Conservation (phyloP, 1,140 invertebrate species). For the Melipona quadrifasciata region DNA sequence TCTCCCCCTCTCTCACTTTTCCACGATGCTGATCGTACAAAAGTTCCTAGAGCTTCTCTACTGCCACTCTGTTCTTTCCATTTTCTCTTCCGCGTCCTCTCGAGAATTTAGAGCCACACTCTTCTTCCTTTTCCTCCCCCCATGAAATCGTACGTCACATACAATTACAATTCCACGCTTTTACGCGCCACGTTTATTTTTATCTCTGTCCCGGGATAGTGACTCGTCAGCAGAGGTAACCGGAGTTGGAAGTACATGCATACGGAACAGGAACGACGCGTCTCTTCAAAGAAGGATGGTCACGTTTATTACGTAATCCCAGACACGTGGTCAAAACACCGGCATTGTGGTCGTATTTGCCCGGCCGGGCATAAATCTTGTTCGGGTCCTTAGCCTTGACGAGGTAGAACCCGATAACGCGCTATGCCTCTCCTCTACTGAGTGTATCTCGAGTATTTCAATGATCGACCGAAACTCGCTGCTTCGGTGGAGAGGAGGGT, state of each 20-base stretch:
- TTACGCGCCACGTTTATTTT: background rate
- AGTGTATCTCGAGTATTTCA: conserved; percentile 31
- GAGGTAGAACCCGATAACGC: background rate
- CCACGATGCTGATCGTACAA: background rate
- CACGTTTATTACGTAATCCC: conserved; percentile 45
- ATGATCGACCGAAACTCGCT: conserved; percentile 25
- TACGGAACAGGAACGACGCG: background rate
- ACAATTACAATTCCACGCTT: background rate
- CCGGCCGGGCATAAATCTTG: conserved; percentile 43
- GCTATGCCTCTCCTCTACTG: conserved; percentile 26
- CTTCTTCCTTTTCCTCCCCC: background rate
- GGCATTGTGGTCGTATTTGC: conserved; percentile 22
- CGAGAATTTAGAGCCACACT: background rate
- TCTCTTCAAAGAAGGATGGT: background rate
- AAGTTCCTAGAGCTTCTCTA: conserved; percentile 11
- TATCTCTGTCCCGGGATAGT: background rate
- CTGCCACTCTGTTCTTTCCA: conserved; percentile 9
- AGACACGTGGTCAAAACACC: conserved; percentile 48
- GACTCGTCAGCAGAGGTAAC: background rate
- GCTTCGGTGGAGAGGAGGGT: background rate
- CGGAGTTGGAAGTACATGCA: background rate
- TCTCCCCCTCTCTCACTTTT: background rate
- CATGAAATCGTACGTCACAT: background rate
- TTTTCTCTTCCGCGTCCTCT: background rate
- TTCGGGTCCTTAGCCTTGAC: conserved; percentile 24